These are phyloP conservation scores for Catonia carolina DNA, from an alignment of 2,888 invertebrate species.

Conservation along the genomic window DNA sequence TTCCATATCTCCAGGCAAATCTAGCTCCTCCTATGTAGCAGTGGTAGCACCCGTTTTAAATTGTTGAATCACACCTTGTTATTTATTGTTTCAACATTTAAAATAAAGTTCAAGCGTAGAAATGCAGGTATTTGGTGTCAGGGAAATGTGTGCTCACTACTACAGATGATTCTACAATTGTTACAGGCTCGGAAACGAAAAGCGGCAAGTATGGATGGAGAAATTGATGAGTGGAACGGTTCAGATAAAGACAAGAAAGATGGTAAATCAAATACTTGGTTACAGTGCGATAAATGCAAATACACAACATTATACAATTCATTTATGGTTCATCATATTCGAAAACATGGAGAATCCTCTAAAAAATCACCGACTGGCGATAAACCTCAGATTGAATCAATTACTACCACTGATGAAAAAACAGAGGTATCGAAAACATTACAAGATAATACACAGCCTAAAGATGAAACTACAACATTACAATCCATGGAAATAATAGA, in stretches of 20 bases:
- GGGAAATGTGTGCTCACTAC: too few species aligned
- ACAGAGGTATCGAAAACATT: neutral
- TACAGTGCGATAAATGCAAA: conserved; percentile 42
- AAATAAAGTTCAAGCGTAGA: too few species aligned
- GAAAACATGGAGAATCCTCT: conserved; percentile 31
- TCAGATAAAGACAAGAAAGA: conserved; percentile 26
- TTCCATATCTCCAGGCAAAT: too few species aligned
- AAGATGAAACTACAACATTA: too few species aligned
- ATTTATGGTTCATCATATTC: conserved; percentile 40
- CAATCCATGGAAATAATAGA: too few species aligned
- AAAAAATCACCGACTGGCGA: neutral
- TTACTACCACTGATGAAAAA: neutral
- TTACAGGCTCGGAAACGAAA: conserved; percentile 32
- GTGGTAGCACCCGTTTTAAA: too few species aligned
- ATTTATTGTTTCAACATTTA: too few species aligned
- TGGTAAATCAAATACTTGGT: conserved; percentile 36
- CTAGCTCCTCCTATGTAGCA: too few species aligned
- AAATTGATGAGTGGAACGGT: conserved; percentile 25
- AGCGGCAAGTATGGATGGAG: conserved; percentile 24
- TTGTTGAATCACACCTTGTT: too few species aligned
- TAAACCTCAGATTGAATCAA: neutral
- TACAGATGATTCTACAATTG: too few species aligned
- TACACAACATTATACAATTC: conserved; percentile 41
- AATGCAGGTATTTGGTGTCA: too few species aligned
- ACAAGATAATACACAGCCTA: neutral